Base-by-base conservation (phyloP, 2,113 vertebrate species). In the Tauraco erythrolophus region DNA sequence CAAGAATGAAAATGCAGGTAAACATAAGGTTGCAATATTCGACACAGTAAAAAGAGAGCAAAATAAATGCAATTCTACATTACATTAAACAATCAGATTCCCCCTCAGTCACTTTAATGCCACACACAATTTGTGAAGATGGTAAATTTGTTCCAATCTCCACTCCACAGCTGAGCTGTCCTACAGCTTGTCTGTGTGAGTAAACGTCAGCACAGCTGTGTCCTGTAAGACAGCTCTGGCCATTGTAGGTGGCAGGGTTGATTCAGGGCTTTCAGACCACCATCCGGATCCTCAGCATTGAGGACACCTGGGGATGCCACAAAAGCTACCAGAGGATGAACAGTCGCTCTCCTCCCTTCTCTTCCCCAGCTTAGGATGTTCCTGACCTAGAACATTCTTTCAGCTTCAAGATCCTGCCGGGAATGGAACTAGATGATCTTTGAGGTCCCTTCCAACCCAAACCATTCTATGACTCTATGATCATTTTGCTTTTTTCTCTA, bases 211-310 rank as follows among this genome's bases (percentile, higher is more conserved):
- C 27, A 31, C 27, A 19, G 27, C 8, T 68, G 23, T 27, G 35
- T 43, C 14, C 86, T 51, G 11, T 46, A 9, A 37, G 15, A n/a
- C 53, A 91, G 37, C 27, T 72, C 86, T 48, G 57, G 43, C 39
- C 50, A 41, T 12, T 54, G 23, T 0, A 72, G 21, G 14, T 22
- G 58, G 48, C 83, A 79, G 30, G 27, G 45, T 39, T 60, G 37
- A n/a, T 43, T 51, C 39, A 11, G 39, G 24, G 27, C 39, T 57
- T 33, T 80, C 39, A 23, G 27, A 57, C 11, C 35, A 28, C 5
- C 4, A 0, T 3, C 31, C 39, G 22, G 23, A 64, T 16, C 18
- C 31, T 4, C 51, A 41, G 48, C 50, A 48, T 0, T 23, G 31
- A 74, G 14, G 31, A 53, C 12, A 71, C 13, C 35, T 23, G 11